A percentile compares a stretch with the other conserved stretches of the same genome.
These are phyloP conservation scores for Argya squamiceps DNA, from an alignment of 2,797 vertebrate species.

Conservation along the genomic window DNA sequence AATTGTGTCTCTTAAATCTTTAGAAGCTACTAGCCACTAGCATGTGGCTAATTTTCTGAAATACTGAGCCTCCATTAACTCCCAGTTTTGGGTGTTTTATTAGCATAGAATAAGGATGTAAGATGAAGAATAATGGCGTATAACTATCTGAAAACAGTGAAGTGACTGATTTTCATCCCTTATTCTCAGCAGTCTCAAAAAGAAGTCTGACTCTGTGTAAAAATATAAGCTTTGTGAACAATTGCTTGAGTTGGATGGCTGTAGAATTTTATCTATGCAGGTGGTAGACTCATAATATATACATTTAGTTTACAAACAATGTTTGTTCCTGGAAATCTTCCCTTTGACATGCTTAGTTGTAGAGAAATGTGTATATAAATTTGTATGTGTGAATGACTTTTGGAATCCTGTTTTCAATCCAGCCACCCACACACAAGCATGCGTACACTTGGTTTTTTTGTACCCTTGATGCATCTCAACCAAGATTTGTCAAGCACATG, in stretches of 20 bases:
- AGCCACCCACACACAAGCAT: fast-evolving
- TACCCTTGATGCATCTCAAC: background rate
- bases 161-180: background rate
- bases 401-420: background rate
- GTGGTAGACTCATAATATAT: background rate
- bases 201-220: fast-evolving
- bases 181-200: background rate
- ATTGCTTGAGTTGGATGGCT: background rate
- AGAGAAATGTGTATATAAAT: background rate
- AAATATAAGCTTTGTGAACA: background rate
- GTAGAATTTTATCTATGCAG: background rate
- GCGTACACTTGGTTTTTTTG: fast-evolving
- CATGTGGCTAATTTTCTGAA: background rate
- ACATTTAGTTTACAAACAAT: background rate
- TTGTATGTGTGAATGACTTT: background rate
- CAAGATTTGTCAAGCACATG: background rate
- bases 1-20: background rate
- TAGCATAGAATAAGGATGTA: fast-evolving
- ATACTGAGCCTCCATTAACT: background rate
- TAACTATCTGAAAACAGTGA: background rate
- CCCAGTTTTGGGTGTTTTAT: background rate
- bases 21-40: background rate
- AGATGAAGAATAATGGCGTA: background rate
- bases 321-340: background rate
- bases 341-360: background rate